phyloP scores from a whole-genome alignment of 2,888 invertebrate genomes.

The Helobdella robusta region DNA sequence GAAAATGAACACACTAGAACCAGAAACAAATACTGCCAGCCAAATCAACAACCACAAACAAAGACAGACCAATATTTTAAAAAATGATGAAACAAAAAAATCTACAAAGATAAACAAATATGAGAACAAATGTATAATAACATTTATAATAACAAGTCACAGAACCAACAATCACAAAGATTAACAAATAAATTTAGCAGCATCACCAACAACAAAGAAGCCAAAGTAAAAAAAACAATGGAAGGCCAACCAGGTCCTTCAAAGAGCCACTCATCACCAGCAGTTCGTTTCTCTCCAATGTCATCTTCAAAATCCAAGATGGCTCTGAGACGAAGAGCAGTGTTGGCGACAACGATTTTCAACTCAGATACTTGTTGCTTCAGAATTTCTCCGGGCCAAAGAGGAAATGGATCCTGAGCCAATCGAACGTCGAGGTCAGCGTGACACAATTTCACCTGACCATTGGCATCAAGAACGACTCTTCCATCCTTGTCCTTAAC shows the following conservation, averaged over 20 bases:
- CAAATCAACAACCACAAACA: too few species aligned
- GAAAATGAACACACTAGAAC: too few species aligned
- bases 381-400: conserved; percentile 51
- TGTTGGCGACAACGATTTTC: conserved; percentile 46
- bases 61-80: too few species aligned
- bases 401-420: conserved; percentile 53
- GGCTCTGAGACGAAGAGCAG: conserved; percentile 50
- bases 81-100: too few species aligned
- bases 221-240: too few species aligned
- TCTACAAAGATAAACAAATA: too few species aligned
- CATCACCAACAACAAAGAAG: too few species aligned
- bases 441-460: conserved; percentile 50
- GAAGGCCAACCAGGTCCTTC: conserved; percentile 44
- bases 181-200: too few species aligned
- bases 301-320: conserved; percentile 50
- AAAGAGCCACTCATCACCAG: conserved; percentile 54
- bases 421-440: conserved; percentile 53
- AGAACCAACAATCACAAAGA: too few species aligned
- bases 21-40: too few species aligned
- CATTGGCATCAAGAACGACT: conserved; percentile 45
- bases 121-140: too few species aligned
- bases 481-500: conserved; percentile 43
- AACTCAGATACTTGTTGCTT: conserved; percentile 35
- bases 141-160: too few species aligned
- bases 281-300: conserved; percentile 44